Base-by-base conservation (phyloP, 2,113 vertebrate genomes). In the Chrysemys picta region DNA sequence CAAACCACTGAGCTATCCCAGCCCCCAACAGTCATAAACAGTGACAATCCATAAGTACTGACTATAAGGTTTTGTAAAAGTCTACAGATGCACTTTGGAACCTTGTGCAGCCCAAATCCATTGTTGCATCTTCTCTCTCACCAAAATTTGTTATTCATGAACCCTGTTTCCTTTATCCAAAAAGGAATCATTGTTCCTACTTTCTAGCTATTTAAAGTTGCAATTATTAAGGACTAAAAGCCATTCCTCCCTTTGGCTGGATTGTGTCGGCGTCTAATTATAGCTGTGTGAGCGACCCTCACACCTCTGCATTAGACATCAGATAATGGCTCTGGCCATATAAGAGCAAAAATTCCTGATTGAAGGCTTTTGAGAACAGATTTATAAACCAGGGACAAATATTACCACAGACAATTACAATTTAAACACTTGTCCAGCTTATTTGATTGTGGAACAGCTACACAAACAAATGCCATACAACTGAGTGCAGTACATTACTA, bases 401-500 rank as follows among this genome's bases (percentile, higher is more conserved):
- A 52, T 52, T 52, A 76, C 65, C 19, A 22, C 52, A 81, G 24
- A 49, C 10, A 75, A 50, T 82, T n/a, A n/a, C 78, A 65, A 29
- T 52, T 27, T 27, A 57, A 84, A 12, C 50, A 56, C 84, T 93
- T 79, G 81, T 82, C 86, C 53, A 79, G 89, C 65, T 94, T 95
- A 88, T 85, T 3, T 31, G 84, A 88, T 50, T 35, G 38, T 29
- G 27, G 19, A 75, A 72, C 31, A 54, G 78, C 79, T 81, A 24
- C 89, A 62, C 80, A 95, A 91, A 93, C 95, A 89, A 84, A 93
- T 81, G 85, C 22, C 10, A 22, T 87, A 91, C 13, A 16, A 86
- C 4, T 1, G 29, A 56, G 92, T 80, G 87, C 1, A 2, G 35
- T 22, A 1, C 91, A 25, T 88, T 88, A 14, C 85, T 4, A 57